Conservation (phyloP, 2,888 invertebrate genomes). For the Dasypolia templi region DNA sequence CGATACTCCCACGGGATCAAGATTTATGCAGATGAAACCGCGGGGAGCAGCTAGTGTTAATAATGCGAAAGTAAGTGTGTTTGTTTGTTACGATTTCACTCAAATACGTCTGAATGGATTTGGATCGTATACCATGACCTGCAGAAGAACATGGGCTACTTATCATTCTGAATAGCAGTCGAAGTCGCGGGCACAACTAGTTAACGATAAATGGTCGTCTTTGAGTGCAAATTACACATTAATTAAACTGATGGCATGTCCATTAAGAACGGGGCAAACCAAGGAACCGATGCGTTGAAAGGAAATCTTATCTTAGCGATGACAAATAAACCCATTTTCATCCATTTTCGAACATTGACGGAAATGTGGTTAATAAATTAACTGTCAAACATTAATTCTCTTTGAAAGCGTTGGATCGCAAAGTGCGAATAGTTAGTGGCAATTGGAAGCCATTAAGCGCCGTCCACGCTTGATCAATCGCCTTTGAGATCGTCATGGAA, state of each 20-base stretch:
- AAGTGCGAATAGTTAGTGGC: conserved; percentile 10
- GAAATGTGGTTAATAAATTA: conserved; percentile 1
- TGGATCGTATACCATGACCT: too few species aligned
- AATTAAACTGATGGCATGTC: conserved; percentile 6
- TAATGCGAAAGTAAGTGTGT: too few species aligned
- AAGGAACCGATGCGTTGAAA: not conserved
- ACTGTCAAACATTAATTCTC: conserved; percentile 23
- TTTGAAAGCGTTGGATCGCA: conserved; percentile 14
- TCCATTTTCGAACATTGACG: not conserved
- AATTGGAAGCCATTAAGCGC: conserved; percentile 6
- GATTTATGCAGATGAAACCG: too few species aligned
- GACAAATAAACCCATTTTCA: not conserved
- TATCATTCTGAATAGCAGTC: too few species aligned
- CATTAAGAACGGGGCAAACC: not conserved
- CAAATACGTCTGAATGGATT: too few species aligned
- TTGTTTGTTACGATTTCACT: too few species aligned
- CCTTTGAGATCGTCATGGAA: conserved; percentile 33
- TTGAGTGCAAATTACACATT: not conserved
- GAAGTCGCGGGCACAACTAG: too few species aligned
- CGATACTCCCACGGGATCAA: too few species aligned
- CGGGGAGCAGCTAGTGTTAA: too few species aligned
- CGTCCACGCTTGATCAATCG: conserved; percentile 18
- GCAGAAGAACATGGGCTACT: too few species aligned
- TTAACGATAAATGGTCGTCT: not conserved
- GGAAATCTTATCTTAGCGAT: not conserved